Percentiles rank a stretch among this genome's conserved stretches.
phyloP scores from a whole-genome alignment of 1,140 invertebrate genomes.

The Atta texana region DNA sequence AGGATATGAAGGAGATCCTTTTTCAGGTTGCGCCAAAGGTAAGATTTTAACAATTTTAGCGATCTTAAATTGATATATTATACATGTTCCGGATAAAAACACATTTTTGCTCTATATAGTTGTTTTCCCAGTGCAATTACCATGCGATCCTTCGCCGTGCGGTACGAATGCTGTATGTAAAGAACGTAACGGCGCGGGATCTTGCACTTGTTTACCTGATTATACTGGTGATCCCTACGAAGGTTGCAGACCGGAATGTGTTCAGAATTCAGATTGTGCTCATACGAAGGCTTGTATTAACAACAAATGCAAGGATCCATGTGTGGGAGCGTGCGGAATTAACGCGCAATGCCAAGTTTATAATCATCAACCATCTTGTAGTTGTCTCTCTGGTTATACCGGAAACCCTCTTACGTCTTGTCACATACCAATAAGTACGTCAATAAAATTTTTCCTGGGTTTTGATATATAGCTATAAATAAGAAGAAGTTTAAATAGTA shows the following conservation, averaged over 20 bases:
- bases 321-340: constrained; percentile 92
- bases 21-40: constrained; percentile 91
- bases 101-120: constrained; percentile 12
- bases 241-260: constrained; percentile 93
- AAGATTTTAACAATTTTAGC: constrained; percentile 67
- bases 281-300: constrained; percentile 91
- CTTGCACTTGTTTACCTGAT: constrained; percentile 92
- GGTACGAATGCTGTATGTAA: constrained; percentile 93
- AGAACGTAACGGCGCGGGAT: constrained; percentile 91
- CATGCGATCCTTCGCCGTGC: constrained; percentile 94
- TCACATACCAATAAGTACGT: constrained; percentile 89
- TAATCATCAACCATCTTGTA: constrained; percentile 93
- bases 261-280: constrained; percentile 93
- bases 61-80: not conserved
- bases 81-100: not conserved
- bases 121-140: constrained; percentile 83
- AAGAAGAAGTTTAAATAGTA: not conserved
- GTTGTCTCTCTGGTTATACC: constrained; percentile 91
- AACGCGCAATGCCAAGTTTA: constrained; percentile 93
- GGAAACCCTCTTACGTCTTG: constrained; percentile 92
- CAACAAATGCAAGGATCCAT: constrained; percentile 94
- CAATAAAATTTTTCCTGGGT: not conserved
- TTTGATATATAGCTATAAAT: not conserved
- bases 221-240: constrained; percentile 94
- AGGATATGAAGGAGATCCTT: constrained; percentile 94